phyloP scores from a whole-genome alignment of 2,888 invertebrate genomes.

The Morinoia aosen region DNA sequence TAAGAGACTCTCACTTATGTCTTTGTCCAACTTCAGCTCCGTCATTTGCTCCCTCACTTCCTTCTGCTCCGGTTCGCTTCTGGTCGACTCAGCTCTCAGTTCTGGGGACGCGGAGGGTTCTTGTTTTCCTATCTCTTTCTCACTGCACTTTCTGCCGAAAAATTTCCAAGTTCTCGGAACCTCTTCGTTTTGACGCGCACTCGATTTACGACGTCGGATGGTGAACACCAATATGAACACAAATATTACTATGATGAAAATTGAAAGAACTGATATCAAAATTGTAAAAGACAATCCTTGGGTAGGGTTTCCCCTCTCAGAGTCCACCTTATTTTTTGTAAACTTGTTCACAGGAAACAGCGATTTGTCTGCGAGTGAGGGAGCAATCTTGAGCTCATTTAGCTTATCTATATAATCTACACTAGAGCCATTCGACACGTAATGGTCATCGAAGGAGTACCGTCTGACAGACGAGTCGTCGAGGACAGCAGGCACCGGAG shows the following conservation, averaged over 20 bases:
- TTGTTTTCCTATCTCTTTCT: conserved; percentile 5
- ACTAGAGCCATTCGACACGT: not conserved
- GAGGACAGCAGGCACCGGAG: not conserved
- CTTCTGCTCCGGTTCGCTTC: not conserved
- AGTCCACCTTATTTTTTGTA: not conserved
- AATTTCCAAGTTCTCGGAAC: conserved; percentile 25
- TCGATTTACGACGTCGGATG: not conserved
- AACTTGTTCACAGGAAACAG: conserved; percentile 22
- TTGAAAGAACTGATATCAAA: not conserved
- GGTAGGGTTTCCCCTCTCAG: not conserved
- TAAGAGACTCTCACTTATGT: conserved; percentile 9
- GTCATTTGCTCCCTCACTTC: conserved; percentile 32
- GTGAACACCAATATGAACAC: conserved; percentile 6
- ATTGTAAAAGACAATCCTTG: not conserved
- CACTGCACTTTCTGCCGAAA: conserved; percentile 14
- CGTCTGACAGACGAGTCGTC: not conserved
- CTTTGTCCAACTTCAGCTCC: conserved; percentile 28
- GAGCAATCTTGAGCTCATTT: conserved; percentile 39
- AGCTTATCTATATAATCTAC: conserved; percentile 33
- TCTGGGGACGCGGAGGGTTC: not conserved
- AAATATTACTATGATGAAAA: not conserved
- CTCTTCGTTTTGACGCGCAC: not conserved
- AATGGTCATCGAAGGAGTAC: not conserved
- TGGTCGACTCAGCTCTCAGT: not conserved
- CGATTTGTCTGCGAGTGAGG: conserved; percentile 24